Percentiles rank a stretch among this genome's conserved stretches.
These are phyloP conservation scores for Maconellicoccus hirsutus DNA, from an alignment of 1,140 invertebrate species.

Conservation along the genomic window DNA sequence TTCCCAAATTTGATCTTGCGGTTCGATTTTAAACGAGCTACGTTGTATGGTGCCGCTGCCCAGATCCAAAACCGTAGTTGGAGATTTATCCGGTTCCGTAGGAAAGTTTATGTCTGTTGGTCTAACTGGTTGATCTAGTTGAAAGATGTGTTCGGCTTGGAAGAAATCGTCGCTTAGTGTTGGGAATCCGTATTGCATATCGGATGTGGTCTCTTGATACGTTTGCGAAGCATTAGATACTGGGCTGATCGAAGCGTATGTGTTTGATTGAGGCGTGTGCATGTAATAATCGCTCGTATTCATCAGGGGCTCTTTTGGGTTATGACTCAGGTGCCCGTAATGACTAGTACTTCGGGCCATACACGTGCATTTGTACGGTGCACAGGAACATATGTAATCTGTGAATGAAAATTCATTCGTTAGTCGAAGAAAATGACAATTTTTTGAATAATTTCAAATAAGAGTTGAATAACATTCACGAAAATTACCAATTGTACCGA, in stretches of 20 bases:
- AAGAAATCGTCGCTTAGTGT: slow-evolving; percentile 53
- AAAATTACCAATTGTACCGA: too few species aligned
- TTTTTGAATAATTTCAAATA: too few species aligned
- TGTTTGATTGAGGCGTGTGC: neutral
- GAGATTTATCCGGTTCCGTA: slow-evolving; percentile 41
- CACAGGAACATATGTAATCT: slow-evolving; percentile 50
- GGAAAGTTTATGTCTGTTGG: slow-evolving; percentile 29
- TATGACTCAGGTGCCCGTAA: neutral
- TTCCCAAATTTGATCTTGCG: neutral
- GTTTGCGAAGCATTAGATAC: neutral
- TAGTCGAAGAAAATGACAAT: too few species aligned
- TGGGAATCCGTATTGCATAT: slow-evolving; percentile 38
- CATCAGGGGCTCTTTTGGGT: neutral
- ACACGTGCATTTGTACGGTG: slow-evolving; percentile 51
- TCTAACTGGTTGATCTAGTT: slow-evolving; percentile 57
- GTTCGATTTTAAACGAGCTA: slow-evolving; percentile 30
- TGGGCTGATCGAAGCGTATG: neutral
- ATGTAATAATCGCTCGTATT: neutral
- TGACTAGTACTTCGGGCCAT: slow-evolving; percentile 28
- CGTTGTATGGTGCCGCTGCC: slow-evolving; percentile 47
- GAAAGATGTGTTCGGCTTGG: slow-evolving; percentile 64
- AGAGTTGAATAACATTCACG: too few species aligned
- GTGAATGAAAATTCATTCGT: neutral
- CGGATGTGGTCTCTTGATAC: neutral
- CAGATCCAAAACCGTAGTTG: slow-evolving; percentile 54